Evolutionary conservation across 2,113 vertebrate species (phyloP).

Genomic region (Mobula birostris): DNA sequence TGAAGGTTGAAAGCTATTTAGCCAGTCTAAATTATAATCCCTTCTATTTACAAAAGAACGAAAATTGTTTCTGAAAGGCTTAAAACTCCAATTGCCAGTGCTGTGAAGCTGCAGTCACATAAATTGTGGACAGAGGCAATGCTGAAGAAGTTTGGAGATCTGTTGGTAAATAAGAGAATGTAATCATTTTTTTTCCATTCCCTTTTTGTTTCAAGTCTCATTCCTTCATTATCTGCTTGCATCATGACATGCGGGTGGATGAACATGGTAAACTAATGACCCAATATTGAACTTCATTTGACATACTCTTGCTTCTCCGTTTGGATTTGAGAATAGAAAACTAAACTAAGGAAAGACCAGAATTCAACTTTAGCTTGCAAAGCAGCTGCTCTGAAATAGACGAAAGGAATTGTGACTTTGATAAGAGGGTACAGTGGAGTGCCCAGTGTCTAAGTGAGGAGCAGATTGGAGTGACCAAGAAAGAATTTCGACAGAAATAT

Average conservation of each 20-base stretch:
- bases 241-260: not conserved
- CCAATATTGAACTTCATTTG: not conserved
- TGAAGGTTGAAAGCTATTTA: not conserved
- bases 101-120: not conserved
- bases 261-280: not conserved
- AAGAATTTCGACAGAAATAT: not conserved
- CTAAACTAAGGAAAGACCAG: not conserved
- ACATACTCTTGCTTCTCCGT: not conserved
- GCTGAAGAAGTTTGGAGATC: not conserved
- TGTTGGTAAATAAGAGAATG: not conserved
- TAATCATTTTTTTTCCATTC: no score
- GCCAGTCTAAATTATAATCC: not conserved
- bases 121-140: not conserved
- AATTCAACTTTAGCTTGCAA: not conserved
- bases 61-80: not conserved
- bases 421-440: not conserved
- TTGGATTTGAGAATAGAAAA: not conserved
- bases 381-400: not conserved
- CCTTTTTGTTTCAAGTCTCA: not conserved
- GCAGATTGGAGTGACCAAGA: not conserved
- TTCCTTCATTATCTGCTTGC: not conserved
- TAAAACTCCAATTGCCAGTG: not conserved
- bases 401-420: not conserved
- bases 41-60: not conserved
- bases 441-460: not conserved